Percentiles rank a stretch among this genome's conserved stretches.
Evolutionary conservation across 1,140 invertebrate genomes (phyloP).

Genomic region (Arctopsyche grandis): DNA sequence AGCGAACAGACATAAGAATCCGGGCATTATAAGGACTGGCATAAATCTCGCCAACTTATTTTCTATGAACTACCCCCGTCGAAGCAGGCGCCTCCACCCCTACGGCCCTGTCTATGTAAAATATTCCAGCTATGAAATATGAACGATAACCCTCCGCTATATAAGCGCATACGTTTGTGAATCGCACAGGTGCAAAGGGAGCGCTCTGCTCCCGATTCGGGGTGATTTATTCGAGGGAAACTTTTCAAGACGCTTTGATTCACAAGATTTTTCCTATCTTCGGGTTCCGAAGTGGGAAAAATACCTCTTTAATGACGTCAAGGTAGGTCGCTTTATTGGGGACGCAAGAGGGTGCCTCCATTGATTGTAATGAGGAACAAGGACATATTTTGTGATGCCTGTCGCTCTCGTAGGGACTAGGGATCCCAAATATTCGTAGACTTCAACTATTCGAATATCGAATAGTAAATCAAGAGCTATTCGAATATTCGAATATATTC

Average conservation of each 20-base stretch:
- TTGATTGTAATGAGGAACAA: slow-evolving; percentile 11
- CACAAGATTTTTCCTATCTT: slow-evolving; percentile 35
- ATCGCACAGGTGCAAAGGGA: slow-evolving; percentile 44
- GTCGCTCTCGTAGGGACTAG: no score
- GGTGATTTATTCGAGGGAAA: slow-evolving; percentile 47
- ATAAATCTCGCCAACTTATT: slow-evolving; percentile 55
- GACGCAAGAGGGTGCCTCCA: background rate
- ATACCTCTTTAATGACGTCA: background rate
- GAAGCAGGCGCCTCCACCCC: slow-evolving; percentile 26
- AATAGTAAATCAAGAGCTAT: no score
- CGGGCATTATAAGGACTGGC: slow-evolving; percentile 47
- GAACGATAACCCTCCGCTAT: slow-evolving; percentile 42
- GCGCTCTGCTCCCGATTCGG: slow-evolving; percentile 16
- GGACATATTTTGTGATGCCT: slow-evolving; percentile 19
- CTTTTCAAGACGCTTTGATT: slow-evolving; percentile 39
- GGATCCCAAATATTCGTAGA: no score
- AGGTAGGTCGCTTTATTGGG: background rate
- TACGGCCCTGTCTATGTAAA: slow-evolving; percentile 48
- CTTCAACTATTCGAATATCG: no score
- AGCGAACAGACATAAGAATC: slow-evolving; percentile 42
- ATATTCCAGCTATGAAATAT: slow-evolving; percentile 50
- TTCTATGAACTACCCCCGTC: slow-evolving; percentile 50
- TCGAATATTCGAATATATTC: no score
- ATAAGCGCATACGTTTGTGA: slow-evolving; percentile 39
- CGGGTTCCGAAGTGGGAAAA: background rate